Percentiles rank a stretch among this genome's conserved stretches.
phyloP scores from a whole-genome alignment of 1,140 invertebrate species.

The Antheraea mylitta region DNA sequence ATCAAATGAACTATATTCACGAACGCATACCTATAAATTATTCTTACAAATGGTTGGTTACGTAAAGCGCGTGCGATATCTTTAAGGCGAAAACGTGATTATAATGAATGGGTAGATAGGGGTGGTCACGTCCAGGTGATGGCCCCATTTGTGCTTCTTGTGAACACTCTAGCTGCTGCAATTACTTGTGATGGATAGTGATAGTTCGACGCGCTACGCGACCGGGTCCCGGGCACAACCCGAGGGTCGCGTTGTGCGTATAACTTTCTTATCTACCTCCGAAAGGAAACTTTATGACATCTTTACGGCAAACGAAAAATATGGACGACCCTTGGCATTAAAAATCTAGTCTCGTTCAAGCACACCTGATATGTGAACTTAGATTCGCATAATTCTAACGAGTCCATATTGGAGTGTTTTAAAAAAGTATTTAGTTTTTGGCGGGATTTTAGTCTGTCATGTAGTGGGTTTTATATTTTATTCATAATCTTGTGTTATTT shows the following conservation, averaged over 20 bases:
- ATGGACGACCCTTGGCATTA: conserved; percentile 48
- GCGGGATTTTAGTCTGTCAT: too few species aligned
- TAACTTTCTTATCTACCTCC: conserved; percentile 54
- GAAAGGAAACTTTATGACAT: conserved; percentile 55
- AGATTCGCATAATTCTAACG: conserved; percentile 3
- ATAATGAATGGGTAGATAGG: conserved; percentile 46
- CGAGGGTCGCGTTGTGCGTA: conserved; percentile 46
- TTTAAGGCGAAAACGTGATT: conserved; percentile 32
- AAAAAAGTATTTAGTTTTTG: too few species aligned
- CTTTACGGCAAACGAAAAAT: conserved; percentile 56
- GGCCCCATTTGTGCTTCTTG: conserved; percentile 52
- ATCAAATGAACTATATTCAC: neutral
- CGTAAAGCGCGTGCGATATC: conserved; percentile 23
- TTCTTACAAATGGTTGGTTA: neutral
- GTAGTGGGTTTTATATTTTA: too few species aligned
- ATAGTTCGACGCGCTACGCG: conserved; percentile 38
- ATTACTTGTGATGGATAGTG: conserved; percentile 54
- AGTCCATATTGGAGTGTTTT: neutral
- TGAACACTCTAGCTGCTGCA: conserved; percentile 50
- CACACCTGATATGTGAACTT: conserved; percentile 29
- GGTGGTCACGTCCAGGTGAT: conserved; percentile 46
- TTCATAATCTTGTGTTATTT: too few species aligned
- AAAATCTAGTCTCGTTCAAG: conserved; percentile 33
- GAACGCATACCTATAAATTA: neutral
- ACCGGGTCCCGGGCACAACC: conserved; percentile 27